Evolutionary conservation across 2,113 vertebrate genomes (phyloP).

Genomic region (Conger conger): DNA sequence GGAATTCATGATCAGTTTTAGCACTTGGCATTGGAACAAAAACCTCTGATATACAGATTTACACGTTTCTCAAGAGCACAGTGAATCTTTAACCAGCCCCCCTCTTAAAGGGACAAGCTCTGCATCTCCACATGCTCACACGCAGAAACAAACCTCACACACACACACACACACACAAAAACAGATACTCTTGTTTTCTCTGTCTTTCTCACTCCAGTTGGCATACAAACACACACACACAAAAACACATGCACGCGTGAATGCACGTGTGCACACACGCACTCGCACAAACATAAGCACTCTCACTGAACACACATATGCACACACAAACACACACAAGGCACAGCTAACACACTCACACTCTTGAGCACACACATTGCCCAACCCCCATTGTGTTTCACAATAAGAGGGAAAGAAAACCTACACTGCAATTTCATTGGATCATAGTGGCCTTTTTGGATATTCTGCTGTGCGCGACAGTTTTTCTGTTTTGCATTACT

Average conservation of each 20-base stretch:
- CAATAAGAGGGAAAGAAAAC: neutral
- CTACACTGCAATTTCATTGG: neutral
- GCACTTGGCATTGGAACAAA: conserved; percentile 58
- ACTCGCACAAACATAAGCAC: too few relatives aligned
- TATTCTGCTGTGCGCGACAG: neutral
- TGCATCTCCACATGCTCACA: conserved; percentile 48
- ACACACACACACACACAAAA: conserved; percentile 18
- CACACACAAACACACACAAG: neutral
- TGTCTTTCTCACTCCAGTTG: too few relatives aligned
- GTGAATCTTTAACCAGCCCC: conserved; percentile 59
- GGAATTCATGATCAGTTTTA: conserved; percentile 57
- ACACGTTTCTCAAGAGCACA: conserved; percentile 57
- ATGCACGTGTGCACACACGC: too few relatives aligned
- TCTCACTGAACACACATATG: neutral
- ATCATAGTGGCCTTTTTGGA: neutral
- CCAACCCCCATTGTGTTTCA: conserved; percentile 8
- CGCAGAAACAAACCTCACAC: neutral
- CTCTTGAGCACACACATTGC: neutral
- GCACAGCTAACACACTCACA: neutral
- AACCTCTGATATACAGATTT: conserved; percentile 69
- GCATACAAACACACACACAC: neutral
- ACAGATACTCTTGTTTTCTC: neutral
- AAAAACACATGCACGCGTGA: neutral
- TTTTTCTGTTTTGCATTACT: conserved; percentile 1
- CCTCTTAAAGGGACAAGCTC: conserved; percentile 56